Percentiles rank a stretch among this genome's conserved stretches.
These are phyloP conservation scores for Drosophila asahinai DNA, from an alignment of 1,140 invertebrate genomes.

Conservation along the genomic window DNA sequence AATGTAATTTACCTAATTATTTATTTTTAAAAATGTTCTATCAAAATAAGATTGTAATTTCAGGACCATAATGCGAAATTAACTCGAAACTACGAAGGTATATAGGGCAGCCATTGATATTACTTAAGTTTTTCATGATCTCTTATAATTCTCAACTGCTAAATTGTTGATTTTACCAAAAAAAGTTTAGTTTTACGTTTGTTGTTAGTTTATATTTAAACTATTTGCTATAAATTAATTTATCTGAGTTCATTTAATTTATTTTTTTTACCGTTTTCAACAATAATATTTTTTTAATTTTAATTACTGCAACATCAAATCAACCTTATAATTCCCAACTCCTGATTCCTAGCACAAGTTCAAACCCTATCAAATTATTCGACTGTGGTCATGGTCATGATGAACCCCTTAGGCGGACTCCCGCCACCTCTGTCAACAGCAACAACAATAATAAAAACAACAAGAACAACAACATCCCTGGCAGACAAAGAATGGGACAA, in stretches of 20 bases:
- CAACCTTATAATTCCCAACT: neutral
- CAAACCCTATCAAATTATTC: neutral
- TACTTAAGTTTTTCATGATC: neutral
- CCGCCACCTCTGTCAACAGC: slow-evolving; percentile 37
- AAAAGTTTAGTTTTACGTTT: no score
- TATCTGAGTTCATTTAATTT: no score
- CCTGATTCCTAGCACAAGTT: neutral
- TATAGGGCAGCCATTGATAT: no score
- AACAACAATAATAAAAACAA: slow-evolving; percentile 18
- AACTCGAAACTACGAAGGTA: neutral
- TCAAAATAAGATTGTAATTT: no score
- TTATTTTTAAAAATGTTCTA: neutral
- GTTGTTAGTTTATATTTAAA: neutral
- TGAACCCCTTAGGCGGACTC: slow-evolving; percentile 14
- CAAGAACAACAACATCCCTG: slow-evolving; percentile 22
- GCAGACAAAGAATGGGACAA: slow-evolving; percentile 35
- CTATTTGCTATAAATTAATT: no score
- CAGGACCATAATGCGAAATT: no score
- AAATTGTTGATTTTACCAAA: neutral
- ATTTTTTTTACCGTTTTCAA: no score
- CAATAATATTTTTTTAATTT: no score
- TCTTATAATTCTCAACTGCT: neutral
- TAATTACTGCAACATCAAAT: neutral
- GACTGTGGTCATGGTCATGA: slow-evolving; percentile 8
- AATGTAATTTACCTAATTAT: neutral